A percentile compares a stretch with the other conserved stretches of the same genome.
phyloP scores from a whole-genome alignment of 2,113 vertebrate species.

The Chionomys nivalis region DNA sequence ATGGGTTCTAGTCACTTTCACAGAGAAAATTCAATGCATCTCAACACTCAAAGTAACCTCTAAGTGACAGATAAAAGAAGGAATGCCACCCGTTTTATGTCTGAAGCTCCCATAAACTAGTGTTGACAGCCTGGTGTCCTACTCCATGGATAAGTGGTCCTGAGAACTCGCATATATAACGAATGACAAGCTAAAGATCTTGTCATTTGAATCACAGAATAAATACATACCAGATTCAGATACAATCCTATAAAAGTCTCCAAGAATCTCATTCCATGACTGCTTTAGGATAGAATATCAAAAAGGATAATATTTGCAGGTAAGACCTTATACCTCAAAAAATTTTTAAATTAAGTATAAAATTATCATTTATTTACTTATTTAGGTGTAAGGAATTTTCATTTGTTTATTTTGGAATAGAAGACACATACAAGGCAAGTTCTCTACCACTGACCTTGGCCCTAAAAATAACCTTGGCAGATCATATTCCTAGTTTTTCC shows the following conservation, averaged over 20 bases:
- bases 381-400: neutral
- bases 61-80: neutral
- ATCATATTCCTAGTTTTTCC: neutral
- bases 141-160: neutral
- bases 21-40: neutral
- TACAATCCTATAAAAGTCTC: neutral
- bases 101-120: neutral
- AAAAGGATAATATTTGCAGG: neutral
- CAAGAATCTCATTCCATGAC: neutral
- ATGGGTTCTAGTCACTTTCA: neutral
- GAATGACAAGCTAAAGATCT: neutral
- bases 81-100: neutral
- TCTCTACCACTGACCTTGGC: neutral
- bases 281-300: neutral
- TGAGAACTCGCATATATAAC: neutral
- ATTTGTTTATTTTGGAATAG: neutral
- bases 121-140: neutral
- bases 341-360: neutral
- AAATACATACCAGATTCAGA: neutral
- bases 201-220: constrained; percentile 5
- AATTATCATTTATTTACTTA: neutral
- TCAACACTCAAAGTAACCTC: neutral
- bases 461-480: neutral
- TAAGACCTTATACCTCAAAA: neutral
- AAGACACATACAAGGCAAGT: neutral